Conservation (phyloP, 30 jellyfish, hydroid and myxozoan species). For the Rhopilema esculentum region DNA sequence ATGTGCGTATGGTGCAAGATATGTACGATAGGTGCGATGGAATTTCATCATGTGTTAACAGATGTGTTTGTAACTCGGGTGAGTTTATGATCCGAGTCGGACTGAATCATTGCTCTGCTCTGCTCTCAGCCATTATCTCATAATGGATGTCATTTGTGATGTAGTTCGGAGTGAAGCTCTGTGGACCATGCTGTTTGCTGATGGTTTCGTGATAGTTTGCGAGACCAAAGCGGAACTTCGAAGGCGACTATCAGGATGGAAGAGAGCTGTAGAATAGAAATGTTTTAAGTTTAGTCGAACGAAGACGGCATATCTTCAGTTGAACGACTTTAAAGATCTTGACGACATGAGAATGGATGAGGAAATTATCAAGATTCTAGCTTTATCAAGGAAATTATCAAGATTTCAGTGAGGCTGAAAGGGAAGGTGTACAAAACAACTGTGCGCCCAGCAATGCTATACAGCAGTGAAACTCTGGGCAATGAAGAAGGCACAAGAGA, state of each 20-base stretch:
- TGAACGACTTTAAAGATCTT: background rate
- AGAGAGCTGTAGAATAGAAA: constrained; percentile 12
- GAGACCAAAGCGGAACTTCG: background rate
- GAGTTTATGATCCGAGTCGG: background rate
- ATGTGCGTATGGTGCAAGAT: background rate
- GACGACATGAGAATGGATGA: background rate
- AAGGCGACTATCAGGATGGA: background rate
- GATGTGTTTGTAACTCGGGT: background rate
- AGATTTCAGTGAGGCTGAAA: background rate
- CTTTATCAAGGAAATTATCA: background rate
- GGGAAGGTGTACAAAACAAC: constrained; percentile 14
- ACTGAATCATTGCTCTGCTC: background rate
- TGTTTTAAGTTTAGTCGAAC: constrained; percentile 8
- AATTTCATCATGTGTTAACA: background rate
- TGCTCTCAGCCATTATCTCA: constrained; percentile 14
- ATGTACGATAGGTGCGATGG: constrained; percentile 42
- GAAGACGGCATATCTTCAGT: constrained; percentile 36
- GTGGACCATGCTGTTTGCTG: constrained; percentile 10
- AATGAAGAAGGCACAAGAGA: too few relatives aligned
- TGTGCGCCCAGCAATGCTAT: constrained; percentile 40
- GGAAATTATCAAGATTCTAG: background rate
- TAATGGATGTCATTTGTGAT: too few relatives aligned
- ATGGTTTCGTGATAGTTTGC: background rate
- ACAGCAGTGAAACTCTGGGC: constrained; percentile 21
- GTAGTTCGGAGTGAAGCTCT: background rate